Percentiles rank a stretch among this genome's conserved stretches.
Evolutionary conservation across 2,888 invertebrate genomes (phyloP).

Genomic region (Tiliacea aurago): DNA sequence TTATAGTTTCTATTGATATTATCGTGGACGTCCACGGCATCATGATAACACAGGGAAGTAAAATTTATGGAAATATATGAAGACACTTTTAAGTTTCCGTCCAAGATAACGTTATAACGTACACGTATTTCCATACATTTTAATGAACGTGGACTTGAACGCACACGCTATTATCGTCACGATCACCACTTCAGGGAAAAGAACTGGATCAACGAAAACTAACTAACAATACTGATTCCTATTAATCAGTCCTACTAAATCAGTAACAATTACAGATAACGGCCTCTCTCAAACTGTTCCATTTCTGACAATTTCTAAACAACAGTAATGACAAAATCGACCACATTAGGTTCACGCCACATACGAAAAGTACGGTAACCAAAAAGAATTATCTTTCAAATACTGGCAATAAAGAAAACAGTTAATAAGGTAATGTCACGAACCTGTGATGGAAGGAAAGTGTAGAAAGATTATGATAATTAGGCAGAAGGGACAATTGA

Average conservation of each 20-base stretch:
- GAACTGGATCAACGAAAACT: not conserved
- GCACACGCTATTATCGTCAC: no score
- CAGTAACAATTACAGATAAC: constrained; percentile 19
- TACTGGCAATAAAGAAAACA: constrained; percentile 72
- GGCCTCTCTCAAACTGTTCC: constrained; percentile 6
- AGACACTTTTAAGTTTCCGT: no score
- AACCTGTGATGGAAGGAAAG: constrained; percentile 54
- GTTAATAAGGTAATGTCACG: constrained; percentile 78
- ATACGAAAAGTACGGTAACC: constrained; percentile 65
- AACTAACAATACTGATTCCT: not conserved
- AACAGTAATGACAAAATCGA: constrained; percentile 59
- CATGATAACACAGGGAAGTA: no score
- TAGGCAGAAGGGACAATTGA: constrained; percentile 40
- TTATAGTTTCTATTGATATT: no score
- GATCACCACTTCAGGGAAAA: not conserved
- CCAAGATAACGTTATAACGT: no score
- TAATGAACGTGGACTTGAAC: no score
- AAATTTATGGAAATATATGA: no score
- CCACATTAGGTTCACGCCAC: constrained; percentile 57
- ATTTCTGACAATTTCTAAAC: constrained; percentile 25
- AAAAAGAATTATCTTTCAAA: constrained; percentile 72
- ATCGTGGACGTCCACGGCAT: no score
- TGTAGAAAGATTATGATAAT: constrained; percentile 48
- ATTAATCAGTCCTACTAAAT: constrained; percentile 13
- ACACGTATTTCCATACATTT: no score